phyloP scores from a whole-genome alignment of 2,113 vertebrate genomes.

The Halcyon senegalensis region DNA sequence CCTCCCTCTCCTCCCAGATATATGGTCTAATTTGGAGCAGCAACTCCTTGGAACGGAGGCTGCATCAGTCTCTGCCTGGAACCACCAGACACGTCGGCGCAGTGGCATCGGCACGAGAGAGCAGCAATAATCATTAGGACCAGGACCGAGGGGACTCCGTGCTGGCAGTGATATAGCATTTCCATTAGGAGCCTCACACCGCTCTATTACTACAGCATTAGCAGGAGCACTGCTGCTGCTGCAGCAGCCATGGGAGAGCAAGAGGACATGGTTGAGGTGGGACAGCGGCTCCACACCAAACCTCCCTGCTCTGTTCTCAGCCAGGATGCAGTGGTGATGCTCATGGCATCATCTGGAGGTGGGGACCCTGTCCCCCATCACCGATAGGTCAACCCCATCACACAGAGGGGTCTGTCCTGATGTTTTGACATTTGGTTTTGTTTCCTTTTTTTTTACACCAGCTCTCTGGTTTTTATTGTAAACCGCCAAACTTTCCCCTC shows the following conservation, averaged over 20 bases:
- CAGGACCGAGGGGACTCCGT: neutral
- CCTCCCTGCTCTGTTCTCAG: neutral
- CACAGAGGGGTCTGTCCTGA: neutral
- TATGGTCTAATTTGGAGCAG: constrained; percentile 1
- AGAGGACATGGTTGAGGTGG: neutral
- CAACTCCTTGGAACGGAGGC: neutral
- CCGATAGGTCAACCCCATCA: neutral
- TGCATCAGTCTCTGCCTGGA: constrained; percentile 25
- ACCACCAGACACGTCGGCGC: neutral
- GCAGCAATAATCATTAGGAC: constrained; percentile 15
- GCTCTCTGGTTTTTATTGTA: constrained; percentile 27
- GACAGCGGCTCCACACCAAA: neutral
- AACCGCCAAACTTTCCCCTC: constrained; percentile 41
- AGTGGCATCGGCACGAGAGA: neutral
- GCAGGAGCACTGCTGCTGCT: fast-evolving
- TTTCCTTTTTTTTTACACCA: neutral
- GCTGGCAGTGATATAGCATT: constrained; percentile 42
- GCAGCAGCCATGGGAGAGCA: neutral
- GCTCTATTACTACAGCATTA: neutral
- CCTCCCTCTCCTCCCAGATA: neutral
- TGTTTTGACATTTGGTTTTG: neutral
- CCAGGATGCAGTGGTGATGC: neutral
- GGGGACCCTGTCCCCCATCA: neutral
- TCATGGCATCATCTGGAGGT: fast-evolving
- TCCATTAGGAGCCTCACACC: constrained; percentile 20